Evolutionary conservation across 2,113 vertebrate species (phyloP).

Genomic region (Urocynchramus pylzowi): DNA sequence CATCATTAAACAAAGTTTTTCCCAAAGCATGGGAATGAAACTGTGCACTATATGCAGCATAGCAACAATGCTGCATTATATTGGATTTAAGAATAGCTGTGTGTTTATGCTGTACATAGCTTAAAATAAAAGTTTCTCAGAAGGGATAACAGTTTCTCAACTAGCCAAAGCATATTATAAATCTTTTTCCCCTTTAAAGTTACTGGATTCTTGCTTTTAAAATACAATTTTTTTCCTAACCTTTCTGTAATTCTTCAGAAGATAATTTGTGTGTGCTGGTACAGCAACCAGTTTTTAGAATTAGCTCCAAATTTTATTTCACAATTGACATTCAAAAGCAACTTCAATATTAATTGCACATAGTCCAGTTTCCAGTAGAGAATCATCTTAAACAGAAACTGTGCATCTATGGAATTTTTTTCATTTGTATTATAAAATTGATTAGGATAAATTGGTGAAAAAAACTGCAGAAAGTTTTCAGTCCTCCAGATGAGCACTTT

Average conservation of each 20-base stretch:
- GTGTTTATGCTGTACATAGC: neutral
- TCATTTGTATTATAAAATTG: neutral
- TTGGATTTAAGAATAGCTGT: neutral
- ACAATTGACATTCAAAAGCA: neutral
- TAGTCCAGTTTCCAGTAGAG: neutral
- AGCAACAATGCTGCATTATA: neutral
- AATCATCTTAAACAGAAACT: neutral
- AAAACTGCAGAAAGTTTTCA: neutral
- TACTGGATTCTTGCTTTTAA: neutral
- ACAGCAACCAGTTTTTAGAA: neutral
- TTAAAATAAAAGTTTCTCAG: neutral
- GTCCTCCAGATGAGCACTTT: neutral
- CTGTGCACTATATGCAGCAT: neutral
- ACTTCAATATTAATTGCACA: neutral
- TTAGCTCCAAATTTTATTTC: neutral
- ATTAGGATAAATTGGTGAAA: neutral
- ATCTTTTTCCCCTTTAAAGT: neutral
- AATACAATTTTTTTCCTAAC: neutral
- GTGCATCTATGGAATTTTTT: neutral
- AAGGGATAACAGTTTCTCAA: neutral
- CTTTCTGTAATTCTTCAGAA: neutral
- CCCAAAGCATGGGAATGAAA: neutral
- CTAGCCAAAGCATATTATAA: neutral
- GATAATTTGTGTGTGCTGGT: neutral
- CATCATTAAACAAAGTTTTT: neutral